Base-by-base conservation (phyloP, 2,113 vertebrate species). In the Nesoenas mayeri region DNA sequence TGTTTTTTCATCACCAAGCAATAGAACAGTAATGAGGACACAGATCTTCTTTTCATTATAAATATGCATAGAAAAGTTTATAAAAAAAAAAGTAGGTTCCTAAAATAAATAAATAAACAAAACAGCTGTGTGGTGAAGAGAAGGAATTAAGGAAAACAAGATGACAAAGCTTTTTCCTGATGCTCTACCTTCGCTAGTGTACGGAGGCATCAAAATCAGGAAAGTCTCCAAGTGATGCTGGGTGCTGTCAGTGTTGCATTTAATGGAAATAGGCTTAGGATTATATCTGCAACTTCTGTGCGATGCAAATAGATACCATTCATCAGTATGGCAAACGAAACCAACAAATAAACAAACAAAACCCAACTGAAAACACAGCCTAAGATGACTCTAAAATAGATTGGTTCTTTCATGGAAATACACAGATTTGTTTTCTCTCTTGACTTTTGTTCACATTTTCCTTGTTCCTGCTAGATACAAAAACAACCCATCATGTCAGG, bases 11-110 rank as follows among this genome's bases (percentile, higher is more conserved):
- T 97, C 96, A 95, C 88, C 14, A 42, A 96, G 91, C 92, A 91
- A 88, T 92, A 87, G 95, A 91, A 85, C 67, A 11, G 89, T 97
- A 98, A 98, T 98, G 97, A 98, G 96, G 95, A 96, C 95, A 96
- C 95, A 96, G 90, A 96, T 97, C 88, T 97, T 96, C 90, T 92
- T 96, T 97, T 97, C 94, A 95, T 97, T 97, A 92, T 92, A 95
- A 97, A 96, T 91, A 91, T 94, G 87, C 87, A 95, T 57, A 72
- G 53, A 69, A 96, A 96, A 91, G 57, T 88, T 44, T 70, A 61
- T 74, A 34, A 88, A 89, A 92, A 88, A n/a, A 77, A 88, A 77
- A 75, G 50, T 31, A 26, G 54, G 62, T 87, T 93, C n/a, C 88
- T 94, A 75, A 96, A 95, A 88, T 97, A 96, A 97, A 96, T 93